Evolutionary conservation across 1,140 invertebrate species (phyloP), one percentile per base, ranked within the genome.

Genomic region (Sycobia sp.): DNA sequence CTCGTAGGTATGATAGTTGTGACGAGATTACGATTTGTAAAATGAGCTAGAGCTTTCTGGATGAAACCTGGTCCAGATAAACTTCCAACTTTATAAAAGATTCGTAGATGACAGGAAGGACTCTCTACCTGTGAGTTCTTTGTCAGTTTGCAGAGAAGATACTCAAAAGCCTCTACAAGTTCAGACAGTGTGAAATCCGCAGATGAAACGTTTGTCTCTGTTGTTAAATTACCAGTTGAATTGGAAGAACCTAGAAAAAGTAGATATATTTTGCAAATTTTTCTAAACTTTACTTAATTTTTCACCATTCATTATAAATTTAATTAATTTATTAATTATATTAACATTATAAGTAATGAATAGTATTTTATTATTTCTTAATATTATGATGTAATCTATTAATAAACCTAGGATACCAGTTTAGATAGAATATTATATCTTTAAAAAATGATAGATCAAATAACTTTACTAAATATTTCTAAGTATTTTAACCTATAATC

Each of bases 1-100:
- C 86, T 85, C 58, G 91, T 91, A 39, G 92, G 92, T 79, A 93
- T 83, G 44, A 91, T 84, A 10, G 89, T 91, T 46, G 88, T 87
- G 34, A 88, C 87, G 67, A 91, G 82, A 65, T 84, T 84, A 53
- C 81, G 79, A 62, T 69, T 81, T 53, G 84, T 78, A 69, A 86
- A 84, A 47, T 84, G 78, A 11, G 80, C 73, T 16, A 90, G 73
- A 10, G 84, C 81, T 57, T 82, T 71, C 5, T 85, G 74, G 55
- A 90, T 78, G n/a, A 84, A 70, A 44, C 79, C 77, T 34, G 85
- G 85, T 5, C 77, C 83, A 65, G 82, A 84, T 43, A 82, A 82
- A 69, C 83, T 83, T 61, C 82, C 81, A 32, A 89, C 85, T 78
- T 90, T 87, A 71, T 90, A 92, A 76, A 91, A 92, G 66, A 93